Percentiles rank a stretch among this genome's conserved stretches.
phyloP scores from a whole-genome alignment of 23 tunicate species.

The Diplosoma virens region DNA sequence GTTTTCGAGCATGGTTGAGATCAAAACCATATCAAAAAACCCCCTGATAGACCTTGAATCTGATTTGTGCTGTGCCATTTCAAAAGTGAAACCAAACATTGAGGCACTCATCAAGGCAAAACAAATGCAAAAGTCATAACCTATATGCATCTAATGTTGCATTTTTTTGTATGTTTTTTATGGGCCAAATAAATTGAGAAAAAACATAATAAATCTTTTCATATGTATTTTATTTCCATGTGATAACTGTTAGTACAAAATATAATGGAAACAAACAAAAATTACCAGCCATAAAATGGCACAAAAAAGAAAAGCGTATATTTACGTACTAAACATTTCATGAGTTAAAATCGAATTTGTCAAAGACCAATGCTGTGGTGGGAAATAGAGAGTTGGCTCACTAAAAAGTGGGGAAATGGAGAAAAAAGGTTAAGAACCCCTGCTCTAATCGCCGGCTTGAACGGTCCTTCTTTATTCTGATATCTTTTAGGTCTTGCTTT shows the following conservation, averaged over 20 bases:
- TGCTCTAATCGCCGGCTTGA: too few species aligned
- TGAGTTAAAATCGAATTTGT: slow-evolving; percentile 4
- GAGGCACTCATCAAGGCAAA: slow-evolving; percentile 18
- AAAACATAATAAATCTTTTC: slow-evolving; percentile 3
- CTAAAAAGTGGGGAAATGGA: too few species aligned
- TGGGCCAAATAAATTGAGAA: slow-evolving; percentile 16
- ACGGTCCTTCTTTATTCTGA: too few species aligned
- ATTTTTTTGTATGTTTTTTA: slow-evolving; percentile 7
- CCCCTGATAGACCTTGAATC: too few species aligned
- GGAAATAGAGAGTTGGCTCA: slow-evolving; percentile 17
- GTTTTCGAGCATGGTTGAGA: background rate
- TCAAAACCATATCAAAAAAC: too few species aligned
- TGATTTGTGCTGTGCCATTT: too few species aligned
- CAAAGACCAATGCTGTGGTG: background rate
- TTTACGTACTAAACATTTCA: background rate
- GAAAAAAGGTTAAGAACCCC: too few species aligned
- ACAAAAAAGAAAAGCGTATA: background rate
- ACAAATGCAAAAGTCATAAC: background rate
- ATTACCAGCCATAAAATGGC: background rate
- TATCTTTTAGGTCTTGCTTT: too few species aligned
- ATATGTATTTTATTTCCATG: slow-evolving; percentile 7
- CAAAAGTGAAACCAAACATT: too few species aligned
- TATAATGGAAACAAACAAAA: slow-evolving; percentile 4
- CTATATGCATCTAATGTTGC: background rate
- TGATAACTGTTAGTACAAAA: background rate